Conservation (phyloP, 2,888 invertebrate species). For the Deilephila porcellus region DNA sequence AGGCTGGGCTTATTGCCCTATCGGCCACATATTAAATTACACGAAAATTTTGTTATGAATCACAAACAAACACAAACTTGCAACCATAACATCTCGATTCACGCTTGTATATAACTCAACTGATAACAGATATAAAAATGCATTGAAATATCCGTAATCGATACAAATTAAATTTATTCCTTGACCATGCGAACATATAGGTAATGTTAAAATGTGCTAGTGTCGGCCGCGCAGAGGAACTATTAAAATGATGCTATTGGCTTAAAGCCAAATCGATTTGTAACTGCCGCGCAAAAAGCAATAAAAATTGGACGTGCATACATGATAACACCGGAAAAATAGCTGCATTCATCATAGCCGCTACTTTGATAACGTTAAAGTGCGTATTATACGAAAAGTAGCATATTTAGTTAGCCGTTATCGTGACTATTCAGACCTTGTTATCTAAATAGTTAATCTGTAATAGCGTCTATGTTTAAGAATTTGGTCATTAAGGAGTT, state of each 20-base stretch:
- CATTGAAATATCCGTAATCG: neutral
- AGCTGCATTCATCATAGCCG: slow-evolving; percentile 72
- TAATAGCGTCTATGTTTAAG: no score
- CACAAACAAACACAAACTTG: no score
- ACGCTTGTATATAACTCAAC: no score
- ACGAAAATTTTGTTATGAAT: no score
- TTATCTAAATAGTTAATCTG: no score
- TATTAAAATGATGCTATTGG: slow-evolving; percentile 80
- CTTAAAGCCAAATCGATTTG: slow-evolving; percentile 82
- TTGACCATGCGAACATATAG: slow-evolving; percentile 42
- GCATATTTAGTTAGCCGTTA: neutral
- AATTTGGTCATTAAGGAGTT: no score
- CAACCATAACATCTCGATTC: no score
- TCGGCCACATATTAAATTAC: no score
- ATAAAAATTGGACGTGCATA: slow-evolving; percentile 80
- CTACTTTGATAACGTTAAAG: slow-evolving; percentile 61
- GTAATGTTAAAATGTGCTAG: slow-evolving; percentile 49
- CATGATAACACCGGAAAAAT: slow-evolving; percentile 75
- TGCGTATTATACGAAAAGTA: slow-evolving; percentile 3
- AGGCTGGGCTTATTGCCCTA: no score
- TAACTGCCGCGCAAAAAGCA: slow-evolving; percentile 81
- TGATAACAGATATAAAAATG: neutral
- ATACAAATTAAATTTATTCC: slow-evolving; percentile 37
- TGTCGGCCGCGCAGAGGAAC: slow-evolving; percentile 62
- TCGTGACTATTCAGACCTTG: neutral